phyloP scores from a whole-genome alignment of 2,888 invertebrate species.

The Tetranychus piercei region DNA sequence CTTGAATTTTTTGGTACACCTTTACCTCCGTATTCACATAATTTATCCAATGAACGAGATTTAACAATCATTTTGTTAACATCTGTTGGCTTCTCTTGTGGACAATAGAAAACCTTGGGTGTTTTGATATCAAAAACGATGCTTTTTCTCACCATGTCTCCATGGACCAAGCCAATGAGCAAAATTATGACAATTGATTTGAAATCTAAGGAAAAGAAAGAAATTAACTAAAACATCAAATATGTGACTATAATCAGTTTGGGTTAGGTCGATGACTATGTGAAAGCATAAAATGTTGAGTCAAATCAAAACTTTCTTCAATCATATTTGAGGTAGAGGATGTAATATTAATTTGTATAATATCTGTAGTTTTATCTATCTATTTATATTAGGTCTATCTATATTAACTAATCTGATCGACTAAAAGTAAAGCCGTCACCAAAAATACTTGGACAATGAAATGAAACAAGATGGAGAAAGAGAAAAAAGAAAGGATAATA shows the following conservation, averaged over 20 bases:
- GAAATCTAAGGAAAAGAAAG: neutral
- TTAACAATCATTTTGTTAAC: slow-evolving; percentile 47
- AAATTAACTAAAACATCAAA: neutral
- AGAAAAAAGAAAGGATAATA: no score
- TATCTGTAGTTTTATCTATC: no score
- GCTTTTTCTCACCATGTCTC: slow-evolving; percentile 53
- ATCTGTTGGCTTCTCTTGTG: slow-evolving; percentile 53
- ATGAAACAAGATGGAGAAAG: no score
- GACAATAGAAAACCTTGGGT: slow-evolving; percentile 59
- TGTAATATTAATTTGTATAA: no score
- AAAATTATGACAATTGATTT: neutral
- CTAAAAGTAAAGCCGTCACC: no score
- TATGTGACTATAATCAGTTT: neutral
- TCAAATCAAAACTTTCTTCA: no score
- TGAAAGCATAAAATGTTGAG: no score
- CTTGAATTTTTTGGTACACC: slow-evolving; percentile 50
- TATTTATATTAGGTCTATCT: no score
- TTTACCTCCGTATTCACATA: slow-evolving; percentile 52
- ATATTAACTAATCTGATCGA: no score
- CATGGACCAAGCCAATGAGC: neutral
- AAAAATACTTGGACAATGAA: no score
- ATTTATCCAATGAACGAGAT: slow-evolving; percentile 41
- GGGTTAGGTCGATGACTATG: neutral
- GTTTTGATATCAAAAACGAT: slow-evolving; percentile 60
- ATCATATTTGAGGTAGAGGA: no score